Conservation (phyloP, 2,888 invertebrate species). For the Sphaerophoria taeniata region DNA sequence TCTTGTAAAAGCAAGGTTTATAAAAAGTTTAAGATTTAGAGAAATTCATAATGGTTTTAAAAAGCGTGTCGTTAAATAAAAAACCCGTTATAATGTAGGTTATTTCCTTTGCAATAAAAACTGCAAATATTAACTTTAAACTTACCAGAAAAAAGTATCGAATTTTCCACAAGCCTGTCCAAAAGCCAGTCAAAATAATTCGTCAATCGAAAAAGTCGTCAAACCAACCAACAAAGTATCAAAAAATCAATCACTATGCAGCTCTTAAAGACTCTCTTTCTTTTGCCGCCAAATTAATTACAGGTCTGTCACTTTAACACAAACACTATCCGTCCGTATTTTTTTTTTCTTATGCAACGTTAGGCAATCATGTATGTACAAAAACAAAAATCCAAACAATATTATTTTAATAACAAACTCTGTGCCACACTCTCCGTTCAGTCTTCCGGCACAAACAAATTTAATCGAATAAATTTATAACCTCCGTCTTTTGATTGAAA, state of each 20-base stretch:
- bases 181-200: not conserved
- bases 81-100: not conserved
- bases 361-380: not conserved
- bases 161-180: not conserved
- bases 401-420: slow-evolving; percentile 28
- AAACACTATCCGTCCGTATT: slow-evolving; percentile 17
- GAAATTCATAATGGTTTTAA: no score
- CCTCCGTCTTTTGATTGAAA: not conserved
- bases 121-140: not conserved
- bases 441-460: slow-evolving; percentile 36
- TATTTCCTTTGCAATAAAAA: not conserved
- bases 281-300: slow-evolving; percentile 36
- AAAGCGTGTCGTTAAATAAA: no score
- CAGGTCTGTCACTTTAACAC: slow-evolving; percentile 12
- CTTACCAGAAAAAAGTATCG: slow-evolving; percentile 4
- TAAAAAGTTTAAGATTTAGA: no score
- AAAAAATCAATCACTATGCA: slow-evolving; percentile 1
- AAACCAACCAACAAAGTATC: slow-evolving; percentile 1
- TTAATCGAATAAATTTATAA: slow-evolving; percentile 33
- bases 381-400: slow-evolving; percentile 10
- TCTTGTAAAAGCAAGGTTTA: no score
- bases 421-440: slow-evolving; percentile 3
- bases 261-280: slow-evolving; percentile 1
- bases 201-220: not conserved
- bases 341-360: slow-evolving; percentile 20